Conservation (phyloP, 2,113 vertebrate species). For the Delphinus delphis region DNA sequence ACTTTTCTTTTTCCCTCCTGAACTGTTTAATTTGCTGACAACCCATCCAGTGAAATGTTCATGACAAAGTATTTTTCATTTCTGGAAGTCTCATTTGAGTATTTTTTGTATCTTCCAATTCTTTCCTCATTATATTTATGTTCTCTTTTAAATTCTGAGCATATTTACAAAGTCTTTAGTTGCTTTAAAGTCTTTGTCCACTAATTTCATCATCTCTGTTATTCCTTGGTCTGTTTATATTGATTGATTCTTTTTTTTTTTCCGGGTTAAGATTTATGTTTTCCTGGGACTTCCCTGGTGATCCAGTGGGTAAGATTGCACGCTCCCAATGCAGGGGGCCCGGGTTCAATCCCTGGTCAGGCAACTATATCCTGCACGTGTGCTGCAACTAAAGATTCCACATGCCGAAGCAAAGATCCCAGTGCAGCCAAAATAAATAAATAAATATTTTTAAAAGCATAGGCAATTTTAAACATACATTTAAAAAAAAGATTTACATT, state of each 20-base stretch:
- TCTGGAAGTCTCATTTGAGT: not conserved
- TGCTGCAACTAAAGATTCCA: no score
- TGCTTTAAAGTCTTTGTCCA: not conserved
- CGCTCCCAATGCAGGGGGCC: no score
- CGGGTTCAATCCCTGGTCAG: no score
- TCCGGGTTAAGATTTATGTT: not conserved
- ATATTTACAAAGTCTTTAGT: not conserved
- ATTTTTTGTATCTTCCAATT: not conserved
- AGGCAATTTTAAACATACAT: no score
- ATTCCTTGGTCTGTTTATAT: not conserved
- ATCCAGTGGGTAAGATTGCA: no score
- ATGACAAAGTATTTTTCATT: not conserved
- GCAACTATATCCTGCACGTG: no score
- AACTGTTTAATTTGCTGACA: not conserved
- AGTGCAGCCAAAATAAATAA: no score
- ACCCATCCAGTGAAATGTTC: not conserved
- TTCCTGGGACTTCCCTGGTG: not conserved
- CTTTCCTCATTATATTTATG: not conserved
- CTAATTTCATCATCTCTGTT: not conserved
- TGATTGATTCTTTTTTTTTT: not conserved
- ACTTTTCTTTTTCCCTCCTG: not conserved
- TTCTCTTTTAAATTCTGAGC: slow-evolving; percentile 9
- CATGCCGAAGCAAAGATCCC: no score
- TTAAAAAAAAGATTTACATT: not conserved
- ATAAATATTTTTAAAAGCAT: no score